Evolutionary conservation across 2,888 invertebrate genomes (phyloP).

Genomic region (Acanthosepion lycidas): DNA sequence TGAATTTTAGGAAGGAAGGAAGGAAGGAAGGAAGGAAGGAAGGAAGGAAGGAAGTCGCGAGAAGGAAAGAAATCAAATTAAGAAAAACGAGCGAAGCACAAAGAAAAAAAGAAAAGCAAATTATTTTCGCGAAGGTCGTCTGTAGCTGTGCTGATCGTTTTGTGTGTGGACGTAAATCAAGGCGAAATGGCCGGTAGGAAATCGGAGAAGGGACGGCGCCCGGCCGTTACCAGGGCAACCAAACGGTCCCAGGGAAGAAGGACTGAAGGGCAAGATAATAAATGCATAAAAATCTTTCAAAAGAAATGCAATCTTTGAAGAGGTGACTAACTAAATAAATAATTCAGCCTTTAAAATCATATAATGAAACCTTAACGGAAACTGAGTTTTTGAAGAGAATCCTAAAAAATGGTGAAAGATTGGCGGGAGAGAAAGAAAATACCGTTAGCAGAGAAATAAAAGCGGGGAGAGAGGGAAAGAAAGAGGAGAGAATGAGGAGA

Average conservation of each 20-base stretch:
- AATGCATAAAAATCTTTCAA: constrained; percentile 6
- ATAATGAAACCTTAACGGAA: too few relatives aligned
- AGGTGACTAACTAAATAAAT: background rate
- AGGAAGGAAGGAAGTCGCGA: background rate
- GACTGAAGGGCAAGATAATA: background rate
- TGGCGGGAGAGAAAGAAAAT: too few relatives aligned
- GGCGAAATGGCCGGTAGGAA: background rate
- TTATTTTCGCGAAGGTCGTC: too few relatives aligned
- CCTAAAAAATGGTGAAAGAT: background rate
- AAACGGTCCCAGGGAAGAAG: background rate
- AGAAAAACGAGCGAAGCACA: background rate
- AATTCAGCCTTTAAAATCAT: too few relatives aligned
- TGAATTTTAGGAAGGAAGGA: background rate
- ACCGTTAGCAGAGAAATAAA: too few relatives aligned
- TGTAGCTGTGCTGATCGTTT: background rate
- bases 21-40: background rate
- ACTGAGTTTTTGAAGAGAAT: too few relatives aligned
- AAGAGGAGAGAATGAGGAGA: too few relatives aligned
- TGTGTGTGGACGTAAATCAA: background rate
- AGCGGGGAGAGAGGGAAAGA: too few relatives aligned
- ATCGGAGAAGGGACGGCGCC: background rate
- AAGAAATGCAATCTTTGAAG: background rate
- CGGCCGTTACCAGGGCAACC: background rate
- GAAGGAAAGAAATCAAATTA: background rate
- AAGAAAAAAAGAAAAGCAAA: background rate